Evolutionary conservation across 2,888 invertebrate genomes (phyloP).

Genomic region (Polydrusus cervinus): DNA sequence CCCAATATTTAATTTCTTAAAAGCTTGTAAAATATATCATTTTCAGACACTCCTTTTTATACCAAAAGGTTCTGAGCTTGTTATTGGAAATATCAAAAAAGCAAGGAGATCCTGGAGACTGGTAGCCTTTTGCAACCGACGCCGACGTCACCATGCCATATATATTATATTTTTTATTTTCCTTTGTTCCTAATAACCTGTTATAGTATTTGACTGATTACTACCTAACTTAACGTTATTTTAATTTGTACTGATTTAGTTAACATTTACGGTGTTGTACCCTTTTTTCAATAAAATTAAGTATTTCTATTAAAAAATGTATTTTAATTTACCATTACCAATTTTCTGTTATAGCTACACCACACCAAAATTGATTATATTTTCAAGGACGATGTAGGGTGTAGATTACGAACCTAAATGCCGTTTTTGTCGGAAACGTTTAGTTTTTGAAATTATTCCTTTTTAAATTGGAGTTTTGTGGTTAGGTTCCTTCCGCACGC

Average conservation of each 20-base stretch:
- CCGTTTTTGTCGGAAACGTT: too few species aligned
- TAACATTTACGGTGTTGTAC: too few species aligned
- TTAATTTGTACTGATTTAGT: background rate
- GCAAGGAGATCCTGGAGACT: background rate
- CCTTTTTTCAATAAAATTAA: background rate
- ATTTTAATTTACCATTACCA: too few species aligned
- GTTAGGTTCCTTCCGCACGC: too few species aligned
- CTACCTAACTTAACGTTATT: background rate
- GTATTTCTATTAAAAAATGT: background rate
- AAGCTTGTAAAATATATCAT: background rate
- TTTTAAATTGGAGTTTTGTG: too few species aligned
- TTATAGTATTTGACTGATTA: slow-evolving; percentile 11
- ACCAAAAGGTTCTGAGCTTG: slow-evolving; percentile 67
- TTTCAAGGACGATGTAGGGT: too few species aligned
- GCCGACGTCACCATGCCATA: background rate
- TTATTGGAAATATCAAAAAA: slow-evolving; percentile 57
- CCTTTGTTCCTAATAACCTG: background rate
- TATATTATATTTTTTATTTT: background rate
- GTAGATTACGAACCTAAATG: too few species aligned
- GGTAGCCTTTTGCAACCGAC: background rate
- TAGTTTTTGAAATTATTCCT: too few species aligned
- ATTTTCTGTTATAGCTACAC: too few species aligned
- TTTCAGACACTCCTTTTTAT: slow-evolving; percentile 67
- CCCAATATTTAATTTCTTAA: too few species aligned
- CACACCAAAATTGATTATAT: too few species aligned